These are phyloP conservation scores for Branchipolynoe longqiensis DNA, from an alignment of 2,888 invertebrate genomes.

Conservation along the genomic window DNA sequence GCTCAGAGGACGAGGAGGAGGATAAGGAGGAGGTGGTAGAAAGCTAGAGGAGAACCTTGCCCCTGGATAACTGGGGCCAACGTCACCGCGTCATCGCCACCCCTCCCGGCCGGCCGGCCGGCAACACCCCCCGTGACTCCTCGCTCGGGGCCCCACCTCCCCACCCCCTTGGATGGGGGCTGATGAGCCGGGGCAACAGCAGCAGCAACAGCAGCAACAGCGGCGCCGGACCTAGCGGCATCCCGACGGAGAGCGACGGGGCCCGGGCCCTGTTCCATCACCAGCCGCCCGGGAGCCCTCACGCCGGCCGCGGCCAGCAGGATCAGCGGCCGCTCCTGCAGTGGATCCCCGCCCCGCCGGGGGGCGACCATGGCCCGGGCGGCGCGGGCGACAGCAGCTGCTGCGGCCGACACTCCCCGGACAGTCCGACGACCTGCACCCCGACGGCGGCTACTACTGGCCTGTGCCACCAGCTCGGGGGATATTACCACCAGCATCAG, in stretches of 20 bases:
- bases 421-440: not conserved
- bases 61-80: too few relatives aligned
- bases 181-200: not conserved
- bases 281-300: not conserved
- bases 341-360: not conserved
- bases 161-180: constrained; percentile 21
- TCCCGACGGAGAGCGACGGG: not conserved
- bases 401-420: not conserved
- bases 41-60: too few relatives aligned
- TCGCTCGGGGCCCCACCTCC: not conserved
- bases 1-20: too few relatives aligned
- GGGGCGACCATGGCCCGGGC: constrained; percentile 1
- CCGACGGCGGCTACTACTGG: not conserved
- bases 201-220: too few relatives aligned
- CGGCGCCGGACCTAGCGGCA: constrained; percentile 17
- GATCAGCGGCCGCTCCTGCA: not conserved
- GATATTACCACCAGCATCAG: not conserved
- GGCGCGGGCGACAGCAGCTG: not conserved
- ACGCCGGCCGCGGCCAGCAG: not conserved
- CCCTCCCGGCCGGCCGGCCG: too few relatives aligned
- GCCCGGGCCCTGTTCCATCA: not conserved
- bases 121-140: not conserved
- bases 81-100: too few relatives aligned
- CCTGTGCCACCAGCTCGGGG: not conserved
- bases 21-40: too few relatives aligned